A percentile compares a stretch with the other conserved stretches of the same genome.
phyloP scores from a whole-genome alignment of 2,888 invertebrate genomes.

The Xanthorhoe designata region DNA sequence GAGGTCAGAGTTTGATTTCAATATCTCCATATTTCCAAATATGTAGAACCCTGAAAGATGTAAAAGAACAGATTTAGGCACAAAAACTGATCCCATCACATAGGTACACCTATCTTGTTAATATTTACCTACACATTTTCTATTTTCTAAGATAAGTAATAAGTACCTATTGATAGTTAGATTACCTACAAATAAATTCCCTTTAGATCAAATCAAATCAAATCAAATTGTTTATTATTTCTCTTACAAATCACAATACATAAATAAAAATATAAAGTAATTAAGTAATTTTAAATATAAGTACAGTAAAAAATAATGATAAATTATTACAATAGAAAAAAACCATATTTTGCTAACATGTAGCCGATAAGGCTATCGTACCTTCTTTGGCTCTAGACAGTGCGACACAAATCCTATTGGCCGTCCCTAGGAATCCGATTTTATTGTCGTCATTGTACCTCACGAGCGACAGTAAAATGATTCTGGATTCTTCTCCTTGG shows the following conservation, averaged over 20 bases:
- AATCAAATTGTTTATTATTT: no score
- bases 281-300: no score
- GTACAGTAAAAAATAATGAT: no score
- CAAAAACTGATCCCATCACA: no score
- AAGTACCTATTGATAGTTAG: no score
- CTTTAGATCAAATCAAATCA: no score
- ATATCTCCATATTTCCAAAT: constrained; percentile 87
- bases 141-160: no score
- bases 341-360: not conserved
- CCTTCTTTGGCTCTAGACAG: constrained; percentile 88
- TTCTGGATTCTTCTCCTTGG: constrained; percentile 92
- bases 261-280: no score
- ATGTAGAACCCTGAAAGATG: constrained; percentile 85
- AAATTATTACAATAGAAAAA: not conserved
- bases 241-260: no score
- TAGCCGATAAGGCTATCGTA: constrained; percentile 35
- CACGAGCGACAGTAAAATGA: constrained; percentile 91
- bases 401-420: constrained; percentile 91
- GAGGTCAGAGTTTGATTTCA: constrained; percentile 76
- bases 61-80: constrained; percentile 4
- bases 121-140: no score
- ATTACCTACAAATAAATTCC: no score
- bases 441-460: constrained; percentile 88
- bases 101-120: no score
- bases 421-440: constrained; percentile 89